A percentile compares a stretch with the other conserved stretches of the same genome.
phyloP scores from a whole-genome alignment of 2,797 vertebrate species.

The Cyclopterus lumpus region DNA sequence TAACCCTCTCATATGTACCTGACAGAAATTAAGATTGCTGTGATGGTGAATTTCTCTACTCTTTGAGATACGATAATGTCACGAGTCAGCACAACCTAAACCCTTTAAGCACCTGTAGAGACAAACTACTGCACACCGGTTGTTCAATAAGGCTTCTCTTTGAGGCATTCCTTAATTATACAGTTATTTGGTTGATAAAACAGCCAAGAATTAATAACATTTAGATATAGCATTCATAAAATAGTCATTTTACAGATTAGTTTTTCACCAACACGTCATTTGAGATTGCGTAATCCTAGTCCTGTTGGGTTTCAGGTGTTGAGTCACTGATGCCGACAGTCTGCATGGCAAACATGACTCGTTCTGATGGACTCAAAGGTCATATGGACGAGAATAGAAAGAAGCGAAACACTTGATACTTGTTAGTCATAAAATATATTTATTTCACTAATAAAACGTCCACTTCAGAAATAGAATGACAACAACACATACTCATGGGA shows the following conservation, averaged over 20 bases:
- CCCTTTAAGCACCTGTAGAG: background rate
- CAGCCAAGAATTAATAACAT: background rate
- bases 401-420: conserved; percentile 32
- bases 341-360: background rate
- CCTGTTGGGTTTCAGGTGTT: background rate
- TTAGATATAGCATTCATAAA: background rate
- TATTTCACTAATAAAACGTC: conserved; percentile 77
- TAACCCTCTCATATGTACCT: background rate
- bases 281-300: background rate
- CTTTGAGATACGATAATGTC: conserved; percentile 5
- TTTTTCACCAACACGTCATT: background rate
- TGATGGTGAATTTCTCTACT: background rate
- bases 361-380: background rate
- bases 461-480: conserved; percentile 70
- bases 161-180: background rate
- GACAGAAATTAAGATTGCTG: background rate
- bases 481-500: conserved; percentile 54
- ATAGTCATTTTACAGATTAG: background rate
- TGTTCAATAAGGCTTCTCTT: background rate
- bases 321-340: background rate
- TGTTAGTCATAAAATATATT: conserved; percentile 80
- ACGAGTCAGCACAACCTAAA: background rate
- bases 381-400: conserved; percentile 6
- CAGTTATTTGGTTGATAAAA: background rate
- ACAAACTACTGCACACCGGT: background rate